Evolutionary conservation across 2,113 vertebrate genomes (phyloP).

Genomic region (Microcebus lehilahytsara): DNA sequence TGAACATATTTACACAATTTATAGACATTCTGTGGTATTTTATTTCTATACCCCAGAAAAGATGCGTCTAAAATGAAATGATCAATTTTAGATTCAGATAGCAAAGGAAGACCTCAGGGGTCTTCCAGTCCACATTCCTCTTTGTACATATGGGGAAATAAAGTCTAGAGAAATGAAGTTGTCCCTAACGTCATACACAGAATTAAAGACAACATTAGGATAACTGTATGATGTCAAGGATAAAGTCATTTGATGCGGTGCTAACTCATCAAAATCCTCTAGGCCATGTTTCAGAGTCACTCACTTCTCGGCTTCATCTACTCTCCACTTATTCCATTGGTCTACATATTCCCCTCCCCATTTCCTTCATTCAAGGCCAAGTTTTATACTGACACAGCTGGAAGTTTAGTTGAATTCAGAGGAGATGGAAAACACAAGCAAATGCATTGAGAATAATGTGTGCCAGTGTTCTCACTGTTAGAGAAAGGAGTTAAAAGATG

Average conservation of each 20-base stretch:
- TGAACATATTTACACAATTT: neutral
- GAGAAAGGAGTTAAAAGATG: neutral
- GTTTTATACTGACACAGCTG: neutral
- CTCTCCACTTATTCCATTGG: neutral
- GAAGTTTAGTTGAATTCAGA: neutral
- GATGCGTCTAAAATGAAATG: neutral
- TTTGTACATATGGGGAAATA: rapidly evolving
- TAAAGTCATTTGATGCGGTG: neutral
- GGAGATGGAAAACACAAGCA: neutral
- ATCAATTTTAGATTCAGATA: neutral
- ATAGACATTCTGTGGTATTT: neutral
- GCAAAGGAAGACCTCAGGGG: neutral
- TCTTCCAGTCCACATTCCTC: neutral
- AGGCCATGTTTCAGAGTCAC: no score
- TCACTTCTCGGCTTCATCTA: neutral
- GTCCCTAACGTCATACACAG: rapidly evolving
- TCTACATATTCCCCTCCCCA: rapidly evolving
- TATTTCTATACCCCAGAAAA: neutral
- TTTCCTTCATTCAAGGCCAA: neutral
- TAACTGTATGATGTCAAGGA: neutral
- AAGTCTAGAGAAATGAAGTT: neutral
- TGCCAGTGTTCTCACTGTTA: neutral
- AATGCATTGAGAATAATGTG: neutral
- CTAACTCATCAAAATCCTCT: rapidly evolving
- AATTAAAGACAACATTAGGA: neutral